Evolutionary conservation across 2,797 vertebrate genomes (phyloP).

Genomic region (Tokudaia tokunoshimensis): DNA sequence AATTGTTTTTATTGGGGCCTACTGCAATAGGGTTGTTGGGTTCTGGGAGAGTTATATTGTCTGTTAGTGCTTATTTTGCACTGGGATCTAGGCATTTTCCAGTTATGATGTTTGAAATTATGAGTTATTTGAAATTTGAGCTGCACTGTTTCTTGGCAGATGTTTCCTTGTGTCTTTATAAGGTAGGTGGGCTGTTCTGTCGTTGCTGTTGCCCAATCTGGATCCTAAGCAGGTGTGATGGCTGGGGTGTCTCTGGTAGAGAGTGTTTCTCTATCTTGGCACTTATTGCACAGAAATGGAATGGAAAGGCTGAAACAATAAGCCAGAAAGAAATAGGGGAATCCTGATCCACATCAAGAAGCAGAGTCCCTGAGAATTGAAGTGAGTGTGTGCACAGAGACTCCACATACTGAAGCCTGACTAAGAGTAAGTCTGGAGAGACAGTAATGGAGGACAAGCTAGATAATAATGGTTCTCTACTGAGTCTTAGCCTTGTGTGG

Average conservation of each 20-base stretch:
- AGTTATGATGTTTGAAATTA: not conserved
- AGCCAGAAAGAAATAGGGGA: not conserved
- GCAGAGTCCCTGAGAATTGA: not conserved
- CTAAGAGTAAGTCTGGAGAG: too few species aligned
- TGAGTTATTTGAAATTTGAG: not conserved
- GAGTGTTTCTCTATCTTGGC: not conserved
- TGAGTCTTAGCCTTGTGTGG: not conserved
- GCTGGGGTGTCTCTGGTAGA: not conserved
- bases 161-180: not conserved
- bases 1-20: not conserved
- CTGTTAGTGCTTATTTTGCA: not conserved
- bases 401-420: not conserved
- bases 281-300: not conserved
- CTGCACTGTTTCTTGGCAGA: not conserved
- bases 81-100: not conserved
- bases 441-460: not conserved
- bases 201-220: not conserved
- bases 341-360: not conserved
- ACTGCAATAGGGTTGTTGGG: not conserved
- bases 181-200: not conserved
- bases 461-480: not conserved
- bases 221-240: not conserved
- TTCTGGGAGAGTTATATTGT: not conserved
- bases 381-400: not conserved
- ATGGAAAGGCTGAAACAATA: not conserved